Conservation (phyloP, 2,888 invertebrate genomes). For the Sarcophaga caerulescens region DNA sequence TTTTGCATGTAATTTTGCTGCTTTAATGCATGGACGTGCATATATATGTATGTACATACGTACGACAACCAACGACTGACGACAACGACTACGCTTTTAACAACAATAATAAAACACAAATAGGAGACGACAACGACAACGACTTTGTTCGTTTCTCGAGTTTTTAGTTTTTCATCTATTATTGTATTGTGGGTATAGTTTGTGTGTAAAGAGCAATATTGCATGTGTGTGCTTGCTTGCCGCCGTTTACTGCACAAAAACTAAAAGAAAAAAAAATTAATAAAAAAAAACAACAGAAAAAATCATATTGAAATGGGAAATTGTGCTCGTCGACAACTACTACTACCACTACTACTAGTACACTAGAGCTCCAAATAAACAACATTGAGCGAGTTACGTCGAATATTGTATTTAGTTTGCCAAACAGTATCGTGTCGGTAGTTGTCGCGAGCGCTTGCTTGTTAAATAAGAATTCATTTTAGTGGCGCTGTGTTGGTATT, state of each 20-base stretch:
- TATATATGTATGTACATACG: neutral
- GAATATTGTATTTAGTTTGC: constrained; percentile 58
- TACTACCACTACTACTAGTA: constrained; percentile 16
- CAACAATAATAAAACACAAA: neutral
- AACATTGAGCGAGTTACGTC: constrained; percentile 48
- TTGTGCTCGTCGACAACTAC: constrained; percentile 44
- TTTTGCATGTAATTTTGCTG: constrained; percentile 31
- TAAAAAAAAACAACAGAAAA: no score
- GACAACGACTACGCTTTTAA: constrained; percentile 15
- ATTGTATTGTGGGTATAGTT: constrained; percentile 18
- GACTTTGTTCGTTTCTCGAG: constrained; percentile 29
- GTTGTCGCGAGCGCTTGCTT: constrained; percentile 78
- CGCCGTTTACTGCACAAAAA: constrained; percentile 58
- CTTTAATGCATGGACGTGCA: neutral
- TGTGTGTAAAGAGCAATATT: constrained; percentile 59
- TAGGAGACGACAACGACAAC: constrained; percentile 7
- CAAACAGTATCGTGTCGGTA: constrained; percentile 79
- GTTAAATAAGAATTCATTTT: constrained; percentile 41
- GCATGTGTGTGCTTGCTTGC: constrained; percentile 48
- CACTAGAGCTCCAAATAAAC: constrained; percentile 15
- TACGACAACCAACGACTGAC: constrained; percentile 1
- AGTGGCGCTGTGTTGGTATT: constrained; percentile 55
- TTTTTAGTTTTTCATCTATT: constrained; percentile 28
- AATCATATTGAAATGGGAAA: neutral
- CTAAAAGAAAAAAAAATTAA: neutral